Evolutionary conservation across 2,797 vertebrate species (phyloP).

Genomic region (Lemur catta): DNA sequence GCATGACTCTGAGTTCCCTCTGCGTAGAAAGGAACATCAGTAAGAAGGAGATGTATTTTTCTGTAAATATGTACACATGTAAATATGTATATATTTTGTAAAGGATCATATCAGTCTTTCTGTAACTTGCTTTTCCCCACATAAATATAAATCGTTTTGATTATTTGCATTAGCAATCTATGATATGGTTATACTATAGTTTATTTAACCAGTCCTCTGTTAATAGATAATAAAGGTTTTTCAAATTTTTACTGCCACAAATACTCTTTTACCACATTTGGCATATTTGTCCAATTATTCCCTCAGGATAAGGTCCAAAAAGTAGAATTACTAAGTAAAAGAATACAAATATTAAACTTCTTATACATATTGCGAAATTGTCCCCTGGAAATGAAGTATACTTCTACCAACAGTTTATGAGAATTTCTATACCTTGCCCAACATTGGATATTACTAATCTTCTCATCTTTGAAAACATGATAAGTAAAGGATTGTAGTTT

Average conservation of each 20-base stretch:
- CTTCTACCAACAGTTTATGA: background rate
- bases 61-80: background rate
- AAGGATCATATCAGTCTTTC: background rate
- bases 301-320: background rate
- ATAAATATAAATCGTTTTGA: background rate
- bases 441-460: background rate
- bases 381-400: background rate
- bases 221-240: conserved; percentile 3
- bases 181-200: conserved; percentile 11
- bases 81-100: background rate
- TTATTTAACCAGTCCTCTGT: background rate
- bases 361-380: conserved; percentile 22
- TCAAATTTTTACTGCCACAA: background rate
- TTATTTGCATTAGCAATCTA: conserved; percentile 21
- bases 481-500: conserved; percentile 32
- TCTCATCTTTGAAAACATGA: conserved; percentile 21
- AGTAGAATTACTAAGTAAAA: background rate
- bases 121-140: background rate
- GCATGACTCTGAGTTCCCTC: background rate
- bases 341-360: background rate
- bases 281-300: conserved; percentile 7
- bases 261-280: background rate
- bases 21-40: background rate
- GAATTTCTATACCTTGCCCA: background rate
- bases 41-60: background rate